Percentiles rank a stretch among this genome's conserved stretches.
Evolutionary conservation across 2,797 vertebrate species (phyloP).

Genomic region (Sebastiscus tertius): DNA sequence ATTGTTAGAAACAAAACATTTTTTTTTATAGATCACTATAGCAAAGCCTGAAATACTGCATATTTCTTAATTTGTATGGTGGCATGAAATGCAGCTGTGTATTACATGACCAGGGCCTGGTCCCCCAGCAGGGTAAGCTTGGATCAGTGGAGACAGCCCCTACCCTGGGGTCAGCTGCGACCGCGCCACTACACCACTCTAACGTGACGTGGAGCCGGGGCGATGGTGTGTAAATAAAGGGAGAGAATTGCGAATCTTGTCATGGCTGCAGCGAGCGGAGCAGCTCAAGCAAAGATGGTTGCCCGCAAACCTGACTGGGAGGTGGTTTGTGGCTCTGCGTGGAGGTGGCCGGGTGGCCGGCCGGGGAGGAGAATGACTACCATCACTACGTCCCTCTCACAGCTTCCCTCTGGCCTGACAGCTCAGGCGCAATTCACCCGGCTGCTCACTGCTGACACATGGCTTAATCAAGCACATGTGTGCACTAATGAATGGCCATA

Average conservation of each 20-base stretch:
- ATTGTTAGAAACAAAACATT: neutral
- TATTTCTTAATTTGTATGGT: slow-evolving; percentile 79
- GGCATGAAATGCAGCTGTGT: slow-evolving; percentile 72
- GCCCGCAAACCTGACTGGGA: slow-evolving; percentile 90
- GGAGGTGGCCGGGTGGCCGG: slow-evolving; percentile 76
- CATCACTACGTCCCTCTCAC: slow-evolving; percentile 54
- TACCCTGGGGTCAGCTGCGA: slow-evolving; percentile 87
- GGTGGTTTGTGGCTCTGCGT: slow-evolving; percentile 68
- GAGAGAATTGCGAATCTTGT: slow-evolving; percentile 90
- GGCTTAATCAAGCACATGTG: slow-evolving; percentile 69
- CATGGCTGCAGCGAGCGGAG: slow-evolving; percentile 81
- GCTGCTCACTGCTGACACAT: slow-evolving; percentile 80
- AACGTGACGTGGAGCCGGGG: slow-evolving; percentile 91
- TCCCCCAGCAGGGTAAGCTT: slow-evolving; percentile 84
- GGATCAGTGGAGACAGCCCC: slow-evolving; percentile 93
- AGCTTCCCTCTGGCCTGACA: slow-evolving; percentile 77
- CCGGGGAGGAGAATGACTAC: slow-evolving; percentile 53
- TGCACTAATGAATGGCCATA: slow-evolving; percentile 64
- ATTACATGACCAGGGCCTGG: slow-evolving; percentile 78
- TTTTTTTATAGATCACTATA: neutral
- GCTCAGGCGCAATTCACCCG: slow-evolving; percentile 85
- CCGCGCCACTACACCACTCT: slow-evolving; percentile 79
- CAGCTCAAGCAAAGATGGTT: slow-evolving; percentile 93
- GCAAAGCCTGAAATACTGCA: slow-evolving; percentile 9
- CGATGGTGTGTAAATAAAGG: slow-evolving; percentile 96